Conservation (phyloP, 2,113 vertebrate genomes). For the Strigops habroptila region DNA sequence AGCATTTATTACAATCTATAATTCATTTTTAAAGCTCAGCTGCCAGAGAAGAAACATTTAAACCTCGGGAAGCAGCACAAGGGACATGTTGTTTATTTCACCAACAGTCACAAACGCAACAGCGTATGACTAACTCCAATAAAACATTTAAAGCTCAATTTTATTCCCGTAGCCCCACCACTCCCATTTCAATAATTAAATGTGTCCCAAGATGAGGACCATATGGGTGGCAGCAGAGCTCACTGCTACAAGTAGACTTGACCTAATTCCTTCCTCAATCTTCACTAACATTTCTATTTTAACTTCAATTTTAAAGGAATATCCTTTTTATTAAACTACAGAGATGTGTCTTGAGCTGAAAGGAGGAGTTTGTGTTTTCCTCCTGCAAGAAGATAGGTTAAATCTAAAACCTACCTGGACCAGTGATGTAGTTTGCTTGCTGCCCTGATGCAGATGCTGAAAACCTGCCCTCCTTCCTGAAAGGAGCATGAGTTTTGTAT, state of each 20-base stretch:
- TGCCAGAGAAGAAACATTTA: neutral
- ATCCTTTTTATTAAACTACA: neutral
- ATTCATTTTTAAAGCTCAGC: neutral
- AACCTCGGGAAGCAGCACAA: neutral
- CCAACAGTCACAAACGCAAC: neutral
- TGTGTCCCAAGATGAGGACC: neutral
- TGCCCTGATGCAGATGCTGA: neutral
- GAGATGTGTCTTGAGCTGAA: neutral
- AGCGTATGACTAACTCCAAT: neutral
- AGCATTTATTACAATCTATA: neutral
- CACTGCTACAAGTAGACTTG: neutral
- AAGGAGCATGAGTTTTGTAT: neutral
- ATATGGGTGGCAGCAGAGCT: neutral
- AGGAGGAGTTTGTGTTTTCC: neutral
- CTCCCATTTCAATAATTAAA: conserved; percentile 3
- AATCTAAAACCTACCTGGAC: neutral
- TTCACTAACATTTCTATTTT: neutral
- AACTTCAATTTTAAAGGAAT: neutral
- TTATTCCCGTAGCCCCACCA: neutral
- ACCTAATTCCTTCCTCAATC: neutral
- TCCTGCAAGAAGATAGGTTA: neutral
- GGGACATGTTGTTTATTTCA: neutral
- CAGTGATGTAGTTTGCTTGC: neutral
- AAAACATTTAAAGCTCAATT: neutral
- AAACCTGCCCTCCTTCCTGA: neutral